A percentile compares a stretch with the other conserved stretches of the same genome.
Conservation (phyloP, 2,888 invertebrate genomes). For the Oxycera nigricornis region DNA sequence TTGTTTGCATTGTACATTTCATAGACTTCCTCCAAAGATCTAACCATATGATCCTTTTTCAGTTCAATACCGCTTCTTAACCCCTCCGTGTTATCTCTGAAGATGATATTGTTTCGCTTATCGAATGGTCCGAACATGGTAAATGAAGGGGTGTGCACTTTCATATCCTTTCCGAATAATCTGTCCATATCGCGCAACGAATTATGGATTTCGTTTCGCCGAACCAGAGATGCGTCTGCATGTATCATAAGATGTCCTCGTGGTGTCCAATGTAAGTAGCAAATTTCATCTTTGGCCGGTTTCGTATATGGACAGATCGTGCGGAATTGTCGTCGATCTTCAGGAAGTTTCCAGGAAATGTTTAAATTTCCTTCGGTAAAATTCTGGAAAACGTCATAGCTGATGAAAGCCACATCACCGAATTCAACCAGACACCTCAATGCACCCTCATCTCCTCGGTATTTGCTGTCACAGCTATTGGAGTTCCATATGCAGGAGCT, state of each 20-base stretch:
- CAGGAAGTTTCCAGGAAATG: constrained; percentile 59
- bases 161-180: constrained; percentile 71
- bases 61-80: constrained; percentile 55
- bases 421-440: constrained; percentile 72
- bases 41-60: constrained; percentile 53
- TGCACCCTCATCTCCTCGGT: constrained; percentile 69
- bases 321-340: constrained; percentile 62
- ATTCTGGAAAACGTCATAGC: constrained; percentile 68
- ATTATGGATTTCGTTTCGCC: constrained; percentile 73
- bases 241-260: constrained; percentile 73
- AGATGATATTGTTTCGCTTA: constrained; percentile 69
- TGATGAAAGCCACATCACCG: constrained; percentile 81
- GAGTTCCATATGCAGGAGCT: constrained; percentile 69
- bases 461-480: constrained; percentile 56
- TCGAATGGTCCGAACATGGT: constrained; percentile 75
- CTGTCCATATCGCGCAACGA: constrained; percentile 74
- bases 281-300: constrained; percentile 60
- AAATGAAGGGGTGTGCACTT: constrained; percentile 69
- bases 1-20: constrained; percentile 53
- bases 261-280: constrained; percentile 73
- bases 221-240: constrained; percentile 65
- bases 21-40: constrained; percentile 58
- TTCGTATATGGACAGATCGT: constrained; percentile 67
- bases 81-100: constrained; percentile 61
- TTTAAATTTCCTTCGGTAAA: constrained; percentile 66